phyloP scores from a whole-genome alignment of 2,888 invertebrate genomes.

The Heliconius cydno region DNA sequence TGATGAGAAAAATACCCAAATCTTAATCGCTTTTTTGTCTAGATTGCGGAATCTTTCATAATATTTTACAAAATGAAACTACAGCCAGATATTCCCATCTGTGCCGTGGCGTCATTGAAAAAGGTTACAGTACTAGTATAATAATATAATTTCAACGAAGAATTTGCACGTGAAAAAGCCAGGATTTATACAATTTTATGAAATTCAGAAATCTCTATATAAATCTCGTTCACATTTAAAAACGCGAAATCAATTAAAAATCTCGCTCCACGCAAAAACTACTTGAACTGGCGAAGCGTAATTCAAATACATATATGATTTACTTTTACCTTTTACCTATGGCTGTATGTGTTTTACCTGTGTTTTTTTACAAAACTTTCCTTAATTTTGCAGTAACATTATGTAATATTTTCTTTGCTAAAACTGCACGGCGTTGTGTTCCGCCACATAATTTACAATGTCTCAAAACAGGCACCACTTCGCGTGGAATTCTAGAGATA shows the following conservation, averaged over 20 bases:
- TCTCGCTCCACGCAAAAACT: neutral
- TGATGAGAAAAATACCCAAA: no score
- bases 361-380: neutral
- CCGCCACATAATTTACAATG: neutral
- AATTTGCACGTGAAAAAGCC: neutral
- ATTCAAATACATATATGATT: constrained; percentile 19
- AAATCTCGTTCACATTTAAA: constrained; percentile 17
- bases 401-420: neutral
- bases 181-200: neutral
- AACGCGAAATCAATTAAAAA: constrained; percentile 23
- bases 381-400: neutral
- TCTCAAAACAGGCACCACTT: neutral
- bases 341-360: neutral
- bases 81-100: no score
- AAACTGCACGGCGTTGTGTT: neutral
- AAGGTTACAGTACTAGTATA: neutral
- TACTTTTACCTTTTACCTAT: constrained; percentile 16
- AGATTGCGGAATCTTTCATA: neutral
- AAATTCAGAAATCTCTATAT: neutral
- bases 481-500: neutral
- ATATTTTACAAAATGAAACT: neutral
- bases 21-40: neutral
- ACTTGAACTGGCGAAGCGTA: constrained; percentile 11
- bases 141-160: neutral
- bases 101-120: neutral